Percentiles rank a stretch among this genome's conserved stretches.
Evolutionary conservation across 1,140 invertebrate species (phyloP).

Genomic region (Wiebesia pumilae): DNA sequence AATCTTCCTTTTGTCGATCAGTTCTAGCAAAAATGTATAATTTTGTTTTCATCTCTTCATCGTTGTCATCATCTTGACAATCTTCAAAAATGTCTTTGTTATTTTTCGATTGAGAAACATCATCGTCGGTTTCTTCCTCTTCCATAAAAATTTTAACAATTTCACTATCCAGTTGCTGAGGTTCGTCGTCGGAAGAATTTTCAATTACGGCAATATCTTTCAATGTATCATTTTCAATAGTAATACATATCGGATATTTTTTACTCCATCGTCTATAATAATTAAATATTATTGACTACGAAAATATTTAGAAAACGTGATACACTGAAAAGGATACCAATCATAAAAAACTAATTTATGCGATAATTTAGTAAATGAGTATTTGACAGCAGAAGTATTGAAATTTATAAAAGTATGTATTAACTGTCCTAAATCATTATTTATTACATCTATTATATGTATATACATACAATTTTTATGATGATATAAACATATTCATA

Average conservation of each 20-base stretch:
- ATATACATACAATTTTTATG: neutral
- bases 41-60: constrained; percentile 65
- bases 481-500: too few species aligned
- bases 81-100: constrained; percentile 67
- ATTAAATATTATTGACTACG: neutral
- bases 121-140: constrained; percentile 67
- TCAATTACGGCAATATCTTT: constrained; percentile 63
- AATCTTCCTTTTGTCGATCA: constrained; percentile 92
- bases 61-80: constrained; percentile 63
- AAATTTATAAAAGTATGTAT: too few species aligned
- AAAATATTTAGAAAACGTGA: neutral
- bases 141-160: constrained; percentile 63
- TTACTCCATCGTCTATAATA: constrained; percentile 87
- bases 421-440: neutral
- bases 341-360: too few species aligned
- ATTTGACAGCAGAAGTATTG: too few species aligned
- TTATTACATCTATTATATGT: neutral
- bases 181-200: constrained; percentile 64
- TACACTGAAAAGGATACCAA: too few species aligned
- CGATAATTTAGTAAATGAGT: too few species aligned
- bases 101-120: constrained; percentile 62
- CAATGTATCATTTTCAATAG: constrained; percentile 66
- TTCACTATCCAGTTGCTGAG: constrained; percentile 61
- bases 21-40: constrained; percentile 87
- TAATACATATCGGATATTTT: constrained; percentile 91